Evolutionary conservation across 1,140 invertebrate species (phyloP).

Genomic region (Aphelinus atriplicis): DNA sequence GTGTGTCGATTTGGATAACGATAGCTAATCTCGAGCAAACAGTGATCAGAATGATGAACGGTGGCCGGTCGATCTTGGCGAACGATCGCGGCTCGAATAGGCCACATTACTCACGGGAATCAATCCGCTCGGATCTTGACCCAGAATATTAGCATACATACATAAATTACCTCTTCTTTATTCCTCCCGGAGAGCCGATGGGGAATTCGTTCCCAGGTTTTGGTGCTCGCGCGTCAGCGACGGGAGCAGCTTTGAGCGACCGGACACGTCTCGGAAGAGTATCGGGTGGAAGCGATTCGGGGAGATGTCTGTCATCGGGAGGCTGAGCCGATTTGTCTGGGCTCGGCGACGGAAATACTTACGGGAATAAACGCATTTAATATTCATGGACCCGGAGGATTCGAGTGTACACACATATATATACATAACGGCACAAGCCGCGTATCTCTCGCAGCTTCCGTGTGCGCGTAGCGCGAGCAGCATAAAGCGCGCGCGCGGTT

Average conservation of each 20-base stretch:
- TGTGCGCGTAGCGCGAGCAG: too few species aligned
- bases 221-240: not conserved
- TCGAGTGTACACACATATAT: too few species aligned
- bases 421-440: too few species aligned
- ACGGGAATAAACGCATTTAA: conserved; percentile 36
- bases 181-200: too few species aligned
- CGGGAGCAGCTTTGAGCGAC: conserved; percentile 1
- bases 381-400: conserved; percentile 20
- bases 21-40: not conserved
- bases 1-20: not conserved
- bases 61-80: too few species aligned
- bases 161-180: too few species aligned
- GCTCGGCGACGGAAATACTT: conserved; percentile 2
- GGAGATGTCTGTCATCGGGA: conserved; percentile 12
- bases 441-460: too few species aligned
- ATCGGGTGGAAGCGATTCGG: conserved; percentile 7
- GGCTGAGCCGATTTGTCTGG: conserved; percentile 29
- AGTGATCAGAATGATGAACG: conserved; percentile 1
- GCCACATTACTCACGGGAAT: too few species aligned
- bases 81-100: too few species aligned
- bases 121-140: too few species aligned
- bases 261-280: not conserved
- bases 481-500: not conserved
- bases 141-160: too few species aligned
- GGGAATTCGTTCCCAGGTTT: too few species aligned